Evolutionary conservation across 2,888 invertebrate genomes (phyloP).

Genomic region (Dugesia japonica): DNA sequence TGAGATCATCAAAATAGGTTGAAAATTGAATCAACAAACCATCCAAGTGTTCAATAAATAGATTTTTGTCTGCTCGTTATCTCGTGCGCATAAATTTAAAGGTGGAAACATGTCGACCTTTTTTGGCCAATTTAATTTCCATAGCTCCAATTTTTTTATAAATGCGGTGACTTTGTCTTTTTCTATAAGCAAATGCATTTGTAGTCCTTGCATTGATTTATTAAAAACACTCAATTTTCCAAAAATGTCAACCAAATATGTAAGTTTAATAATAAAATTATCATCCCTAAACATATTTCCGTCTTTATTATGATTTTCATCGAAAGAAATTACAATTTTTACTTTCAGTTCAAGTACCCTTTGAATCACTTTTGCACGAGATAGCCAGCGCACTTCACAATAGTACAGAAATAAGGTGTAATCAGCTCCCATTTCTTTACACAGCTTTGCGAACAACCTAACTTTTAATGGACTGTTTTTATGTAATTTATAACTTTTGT

Average conservation of each 20-base stretch:
- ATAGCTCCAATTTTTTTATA: background rate
- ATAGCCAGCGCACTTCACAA: slow-evolving; percentile 11
- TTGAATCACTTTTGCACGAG: background rate
- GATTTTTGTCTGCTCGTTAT: too few species aligned
- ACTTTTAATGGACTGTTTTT: slow-evolving; percentile 16
- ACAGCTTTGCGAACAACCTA: background rate
- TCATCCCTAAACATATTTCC: background rate
- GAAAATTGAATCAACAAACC: too few species aligned
- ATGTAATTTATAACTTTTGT: slow-evolving; percentile 9
- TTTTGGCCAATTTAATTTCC: background rate
- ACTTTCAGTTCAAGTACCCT: background rate
- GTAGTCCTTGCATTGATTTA: background rate
- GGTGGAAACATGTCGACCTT: background rate
- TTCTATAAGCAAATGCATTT: background rate
- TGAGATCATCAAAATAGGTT: too few species aligned
- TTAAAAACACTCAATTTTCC: background rate
- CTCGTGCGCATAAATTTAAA: too few species aligned
- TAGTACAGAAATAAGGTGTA: background rate
- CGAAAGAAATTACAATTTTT: background rate
- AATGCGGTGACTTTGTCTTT: background rate
- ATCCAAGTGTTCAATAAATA: too few species aligned
- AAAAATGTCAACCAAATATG: background rate
- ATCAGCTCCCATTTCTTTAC: background rate
- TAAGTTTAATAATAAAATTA: background rate
- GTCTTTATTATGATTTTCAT: background rate